Base-by-base conservation (phyloP, 2,888 invertebrate species). In the Timandra comae region DNA sequence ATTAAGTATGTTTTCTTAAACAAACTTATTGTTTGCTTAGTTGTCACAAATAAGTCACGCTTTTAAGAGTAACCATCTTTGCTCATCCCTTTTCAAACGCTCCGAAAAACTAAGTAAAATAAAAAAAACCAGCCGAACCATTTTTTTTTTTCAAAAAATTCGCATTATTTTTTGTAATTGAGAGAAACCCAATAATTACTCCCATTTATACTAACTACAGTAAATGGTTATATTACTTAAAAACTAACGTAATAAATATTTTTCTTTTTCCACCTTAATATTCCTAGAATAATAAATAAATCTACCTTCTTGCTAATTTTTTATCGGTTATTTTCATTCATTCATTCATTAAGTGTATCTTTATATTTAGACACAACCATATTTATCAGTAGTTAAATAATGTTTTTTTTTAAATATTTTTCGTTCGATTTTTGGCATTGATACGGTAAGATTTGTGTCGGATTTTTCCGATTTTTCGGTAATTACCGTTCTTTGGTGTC, bases 281-380 rank as follows among this genome's bases (percentile, higher is more conserved):
- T 48, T 66, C 67, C n/a, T n/a, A n/a, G 65, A 59, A 63, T 60
- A 65, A 74, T 82, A 81, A 81, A 82, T 82, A 82, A 75, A 77
- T 80, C 79, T 81, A 79, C 65, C n/a, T 72, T 73, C 67, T 67
- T 59, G 53, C 71, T 76, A 73, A 65, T 48, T 64, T 56, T 72
- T 69, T 64, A 69, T 68, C 42, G 29, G 68, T 49, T 51, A 46
- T 46, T 41, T 50, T 50, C 33, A 28, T 39, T 37, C 38, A 43
- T 40, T 11, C 11, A 41, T 44, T 44, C 44, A 65, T 63, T 61
- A 54, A 52, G 69, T 76, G 76, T 80, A 73, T 79, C 76, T 64
- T 62, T 79, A 78, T 73, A 59, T 63, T 73, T 78, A 80, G 84
- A 85, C 84, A 85, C 84, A 85, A 85, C 84, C 84, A 72, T 75